A percentile compares a stretch with the other conserved stretches of the same genome.
Conservation (phyloP, 2,113 vertebrate genomes). For the Gallinago paraguaiae region DNA sequence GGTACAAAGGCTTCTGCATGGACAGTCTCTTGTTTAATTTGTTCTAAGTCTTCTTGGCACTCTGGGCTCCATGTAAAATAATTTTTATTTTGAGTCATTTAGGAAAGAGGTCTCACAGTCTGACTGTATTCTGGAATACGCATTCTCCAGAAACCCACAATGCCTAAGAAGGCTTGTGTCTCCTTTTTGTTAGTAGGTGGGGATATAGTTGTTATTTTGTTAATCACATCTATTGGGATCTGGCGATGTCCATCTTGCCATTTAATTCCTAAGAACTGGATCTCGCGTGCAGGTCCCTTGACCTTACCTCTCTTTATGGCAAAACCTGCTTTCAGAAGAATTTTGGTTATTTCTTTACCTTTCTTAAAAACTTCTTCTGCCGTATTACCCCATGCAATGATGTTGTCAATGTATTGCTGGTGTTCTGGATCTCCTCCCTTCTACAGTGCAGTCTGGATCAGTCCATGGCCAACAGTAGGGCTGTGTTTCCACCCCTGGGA, state of each 20-base stretch:
- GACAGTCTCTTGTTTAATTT: not conserved
- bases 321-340: not conserved
- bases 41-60: not conserved
- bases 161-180: not conserved
- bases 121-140: not conserved
- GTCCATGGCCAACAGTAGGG: not conserved
- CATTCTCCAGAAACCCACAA: not conserved
- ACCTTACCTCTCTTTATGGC: not conserved
- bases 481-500: no score
- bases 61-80: not conserved
- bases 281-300: not conserved
- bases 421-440: not conserved
- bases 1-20: not conserved
- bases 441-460: not conserved
- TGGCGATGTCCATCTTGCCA: not conserved
- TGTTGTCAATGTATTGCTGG: not conserved
- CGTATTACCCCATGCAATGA: not conserved
- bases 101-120: not conserved
- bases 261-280: not conserved
- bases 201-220: not conserved
- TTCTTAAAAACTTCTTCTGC: not conserved
- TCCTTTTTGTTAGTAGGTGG: not conserved
- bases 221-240: not conserved
- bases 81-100: not conserved
- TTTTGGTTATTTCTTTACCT: not conserved